Evolutionary conservation across 1,140 invertebrate genomes (phyloP).

Genomic region (Trialeurodes vaporariorum): DNA sequence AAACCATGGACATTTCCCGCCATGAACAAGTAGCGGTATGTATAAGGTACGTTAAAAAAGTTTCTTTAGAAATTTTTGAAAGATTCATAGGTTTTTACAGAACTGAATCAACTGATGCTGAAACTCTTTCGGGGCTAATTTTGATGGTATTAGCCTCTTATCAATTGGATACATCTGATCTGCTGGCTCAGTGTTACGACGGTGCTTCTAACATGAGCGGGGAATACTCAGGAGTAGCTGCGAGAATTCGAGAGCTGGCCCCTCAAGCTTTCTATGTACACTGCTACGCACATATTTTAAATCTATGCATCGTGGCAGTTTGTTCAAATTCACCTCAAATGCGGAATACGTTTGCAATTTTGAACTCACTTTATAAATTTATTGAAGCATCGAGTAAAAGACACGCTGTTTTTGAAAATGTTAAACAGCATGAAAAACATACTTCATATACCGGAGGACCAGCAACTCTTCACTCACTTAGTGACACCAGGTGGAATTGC

Average conservation of each 20-base stretch:
- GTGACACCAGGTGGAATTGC: slow-evolving; percentile 2
- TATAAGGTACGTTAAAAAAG: slow-evolving; percentile 18
- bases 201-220: slow-evolving; percentile 29
- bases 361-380: too few species aligned
- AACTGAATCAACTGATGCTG: too few species aligned
- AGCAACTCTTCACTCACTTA: slow-evolving; percentile 1
- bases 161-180: too few species aligned
- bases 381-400: too few species aligned
- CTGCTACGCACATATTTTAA: slow-evolving; percentile 14
- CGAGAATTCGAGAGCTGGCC: slow-evolving; percentile 12
- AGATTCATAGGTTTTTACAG: too few species aligned
- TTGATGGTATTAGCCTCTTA: too few species aligned
- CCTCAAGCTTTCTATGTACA: slow-evolving; percentile 13
- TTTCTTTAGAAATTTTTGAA: too few species aligned
- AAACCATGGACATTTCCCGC: slow-evolving; percentile 31
- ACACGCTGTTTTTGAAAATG: too few species aligned
- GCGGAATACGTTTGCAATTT: too few species aligned
- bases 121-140: too few species aligned
- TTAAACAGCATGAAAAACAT: neutral
- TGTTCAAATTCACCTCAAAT: too few species aligned
- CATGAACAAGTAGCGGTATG: slow-evolving; percentile 22
- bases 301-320: slow-evolving; percentile 7
- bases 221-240: slow-evolving; percentile 21
- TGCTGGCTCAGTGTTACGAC: slow-evolving; percentile 15
- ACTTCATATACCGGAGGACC: slow-evolving; percentile 5